Base-by-base conservation (phyloP, 2,888 invertebrate species). In the Aspidapion aeneum region DNA sequence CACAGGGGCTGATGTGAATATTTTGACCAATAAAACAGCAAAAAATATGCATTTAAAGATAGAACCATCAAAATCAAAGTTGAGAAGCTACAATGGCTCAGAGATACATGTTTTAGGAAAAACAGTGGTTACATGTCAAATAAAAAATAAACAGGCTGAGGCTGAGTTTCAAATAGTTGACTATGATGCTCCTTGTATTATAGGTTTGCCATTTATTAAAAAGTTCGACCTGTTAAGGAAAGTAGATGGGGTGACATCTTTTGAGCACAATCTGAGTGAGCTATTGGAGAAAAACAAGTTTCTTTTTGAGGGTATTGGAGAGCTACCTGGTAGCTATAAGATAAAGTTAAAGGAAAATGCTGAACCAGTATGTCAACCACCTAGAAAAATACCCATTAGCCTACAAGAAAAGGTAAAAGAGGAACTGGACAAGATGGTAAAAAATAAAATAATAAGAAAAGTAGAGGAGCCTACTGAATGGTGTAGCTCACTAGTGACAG, bases 141-240 rank as follows among this genome's bases (percentile, higher is more conserved):
- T 56, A 19, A 61, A 61, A 51, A 18, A 20, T 1, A 48, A 49
- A 5, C 7, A 18, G 1, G 16, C 18, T 2, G 49, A 18, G 18
- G 21, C 21, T 12, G 57, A 61, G 2, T 61, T 61, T 61, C 19
- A 21, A 19, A 17, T 61, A 20, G 57, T 61, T 9, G 49, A 61
- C 17, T 19, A 12, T 7, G 19, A 61, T 3, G 61, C 56, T 1
- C 55, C 55, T 20, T 56, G 56, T 56, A 57, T 61, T 1, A 61
- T 61, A 1, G 61, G 61, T 3, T 18, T 61, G 1, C 56, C 61
- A 48, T 1, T 1, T 49, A 55, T 49, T 49, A 18, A 56, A 56
- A 21, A 18, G 9, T 61, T 49, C 56, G 19, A 22, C 1, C 16
- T 61, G 18, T 17, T 56, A 5, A 56, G 21, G 20, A 61, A 19